phyloP scores from a whole-genome alignment of 2,888 invertebrate genomes.

The Protodeltote pygarga region DNA sequence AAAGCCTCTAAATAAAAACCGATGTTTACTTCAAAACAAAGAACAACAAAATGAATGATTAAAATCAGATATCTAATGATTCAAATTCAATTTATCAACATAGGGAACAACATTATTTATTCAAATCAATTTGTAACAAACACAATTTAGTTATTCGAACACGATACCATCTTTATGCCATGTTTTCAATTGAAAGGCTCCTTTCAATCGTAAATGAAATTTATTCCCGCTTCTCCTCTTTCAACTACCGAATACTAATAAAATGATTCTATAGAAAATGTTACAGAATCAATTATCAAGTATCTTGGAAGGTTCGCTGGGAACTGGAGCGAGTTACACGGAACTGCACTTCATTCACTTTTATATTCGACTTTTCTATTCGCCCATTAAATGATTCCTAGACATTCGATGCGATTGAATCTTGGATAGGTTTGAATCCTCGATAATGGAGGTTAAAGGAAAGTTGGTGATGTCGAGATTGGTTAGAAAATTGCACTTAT shows the following conservation, averaged over 20 bases:
- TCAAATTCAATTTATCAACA: conserved; percentile 33
- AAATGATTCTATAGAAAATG: conserved; percentile 55
- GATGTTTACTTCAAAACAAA: conserved; percentile 3
- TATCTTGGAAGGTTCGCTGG: conserved; percentile 43
- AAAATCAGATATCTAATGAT: conserved; percentile 8
- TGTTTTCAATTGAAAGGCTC: conserved; percentile 23
- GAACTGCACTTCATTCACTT: conserved; percentile 68
- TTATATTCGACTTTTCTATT: conserved; percentile 57
- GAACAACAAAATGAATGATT: conserved; percentile 21
- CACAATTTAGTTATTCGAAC: conserved; percentile 29
- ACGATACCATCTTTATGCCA: conserved; percentile 23
- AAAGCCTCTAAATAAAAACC: neutral
- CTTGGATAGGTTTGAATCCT: conserved; percentile 17
- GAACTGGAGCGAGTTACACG: conserved; percentile 49
- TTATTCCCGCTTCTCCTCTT: conserved; percentile 35
- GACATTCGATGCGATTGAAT: conserved; percentile 38
- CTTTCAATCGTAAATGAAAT: conserved; percentile 45
- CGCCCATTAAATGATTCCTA: conserved; percentile 51
- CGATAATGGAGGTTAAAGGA: conserved; percentile 17
- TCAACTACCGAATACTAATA: conserved; percentile 45
- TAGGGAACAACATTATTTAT: conserved; percentile 33
- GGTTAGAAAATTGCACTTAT: too few species aligned
- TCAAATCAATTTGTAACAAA: conserved; percentile 32
- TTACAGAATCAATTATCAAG: conserved; percentile 58
- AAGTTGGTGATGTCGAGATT: neutral